Base-by-base conservation (phyloP, 2,797 vertebrate species). In the Acipenser ruthenus region DNA sequence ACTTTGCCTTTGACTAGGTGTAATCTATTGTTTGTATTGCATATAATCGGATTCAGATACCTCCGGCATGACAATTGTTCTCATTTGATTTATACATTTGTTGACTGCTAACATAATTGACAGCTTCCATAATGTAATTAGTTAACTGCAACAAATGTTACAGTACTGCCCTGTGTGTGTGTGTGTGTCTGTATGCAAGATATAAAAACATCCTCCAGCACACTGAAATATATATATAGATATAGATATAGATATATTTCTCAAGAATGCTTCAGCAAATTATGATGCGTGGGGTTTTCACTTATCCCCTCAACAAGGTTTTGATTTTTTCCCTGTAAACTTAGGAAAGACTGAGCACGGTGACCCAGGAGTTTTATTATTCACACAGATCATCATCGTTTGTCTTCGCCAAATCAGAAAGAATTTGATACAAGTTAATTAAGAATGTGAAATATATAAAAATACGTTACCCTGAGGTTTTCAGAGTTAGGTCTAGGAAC, bases 401-500 rank as follows among this genome's bases (percentile, higher is more conserved):
- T 9, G 60, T 48, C 60, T 48, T 18, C 3, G 23, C 13, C 5
- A 37, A 62, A 10, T 12, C 7, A 10, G 37, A 8, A 62, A 4
- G 60, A 12, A 62, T 9, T 37, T 12, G 10, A 8, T 10, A 23
- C 60, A 8, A 23, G 18, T 62, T 62, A 47, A 62, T 62, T 62
- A 62, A 62, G 60, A 62, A 18, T 62, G 60, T 62, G 60, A 62
- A 62, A n/a, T 37, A n/a, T 37, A 10, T 10, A 10, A 62, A 62
- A 47, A 62, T 9, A 55, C 6, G 7, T n/a, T 62, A 5, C 60
- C 60, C 7, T 8, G 10, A 62, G 60, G 37, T 23, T 9, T 47
- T 48, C 37, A 62, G n/a, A 60, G 18, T n/a, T 37, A 60, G 59
- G 13, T 1, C 8, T 10, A 37, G 37, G 37, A 37, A 62, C 8